A percentile compares a stretch with the other conserved stretches of the same genome.
These are phyloP conservation scores for Drosophila ogumai DNA, from an alignment of 1,140 invertebrate species.

Conservation along the genomic window DNA sequence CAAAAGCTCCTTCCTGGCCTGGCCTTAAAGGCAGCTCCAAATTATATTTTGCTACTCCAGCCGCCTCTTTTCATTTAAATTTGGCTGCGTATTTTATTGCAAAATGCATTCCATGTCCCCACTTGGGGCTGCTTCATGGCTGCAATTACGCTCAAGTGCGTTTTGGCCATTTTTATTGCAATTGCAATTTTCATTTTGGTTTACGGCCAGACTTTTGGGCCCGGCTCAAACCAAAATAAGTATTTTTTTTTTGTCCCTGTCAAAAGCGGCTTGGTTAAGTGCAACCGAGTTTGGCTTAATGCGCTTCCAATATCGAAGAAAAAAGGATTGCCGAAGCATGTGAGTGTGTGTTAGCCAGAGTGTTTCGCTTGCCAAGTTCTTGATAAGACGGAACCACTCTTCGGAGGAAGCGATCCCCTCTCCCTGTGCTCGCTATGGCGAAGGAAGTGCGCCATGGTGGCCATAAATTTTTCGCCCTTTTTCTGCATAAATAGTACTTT, in stretches of 20 bases:
- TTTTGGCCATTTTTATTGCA: slow-evolving; percentile 70
- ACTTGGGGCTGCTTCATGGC: slow-evolving; percentile 51
- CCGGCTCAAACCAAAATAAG: neutral
- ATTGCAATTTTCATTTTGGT: slow-evolving; percentile 58
- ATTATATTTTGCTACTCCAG: slow-evolving; percentile 18
- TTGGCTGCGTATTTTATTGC: slow-evolving; percentile 73
- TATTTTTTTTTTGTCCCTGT: slow-evolving; percentile 27
- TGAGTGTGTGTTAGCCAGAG: slow-evolving; percentile 27
- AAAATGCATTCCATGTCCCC: slow-evolving; percentile 44
- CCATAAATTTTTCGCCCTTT: slow-evolving; percentile 64
- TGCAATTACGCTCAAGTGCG: slow-evolving; percentile 80
- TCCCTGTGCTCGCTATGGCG: neutral
- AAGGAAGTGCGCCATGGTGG: slow-evolving; percentile 65
- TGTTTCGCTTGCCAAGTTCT: slow-evolving; percentile 72
- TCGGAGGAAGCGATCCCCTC: slow-evolving; percentile 19
- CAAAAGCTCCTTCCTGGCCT: slow-evolving; percentile 12
- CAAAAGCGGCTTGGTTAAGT: slow-evolving; percentile 65
- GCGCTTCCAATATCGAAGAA: slow-evolving; percentile 53
- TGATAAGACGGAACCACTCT: slow-evolving; percentile 68
- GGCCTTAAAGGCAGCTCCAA: slow-evolving; percentile 36
- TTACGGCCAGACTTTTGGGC: slow-evolving; percentile 5
- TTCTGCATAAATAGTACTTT: slow-evolving; percentile 76
- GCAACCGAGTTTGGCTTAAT: slow-evolving; percentile 70
- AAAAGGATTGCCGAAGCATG: slow-evolving; percentile 8
- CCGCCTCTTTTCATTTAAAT: slow-evolving; percentile 70